Evolutionary conservation across 2,888 invertebrate genomes (phyloP), one percentile per base, ranked within the genome.

Genomic region (Thecocarcelia acutangulata): DNA sequence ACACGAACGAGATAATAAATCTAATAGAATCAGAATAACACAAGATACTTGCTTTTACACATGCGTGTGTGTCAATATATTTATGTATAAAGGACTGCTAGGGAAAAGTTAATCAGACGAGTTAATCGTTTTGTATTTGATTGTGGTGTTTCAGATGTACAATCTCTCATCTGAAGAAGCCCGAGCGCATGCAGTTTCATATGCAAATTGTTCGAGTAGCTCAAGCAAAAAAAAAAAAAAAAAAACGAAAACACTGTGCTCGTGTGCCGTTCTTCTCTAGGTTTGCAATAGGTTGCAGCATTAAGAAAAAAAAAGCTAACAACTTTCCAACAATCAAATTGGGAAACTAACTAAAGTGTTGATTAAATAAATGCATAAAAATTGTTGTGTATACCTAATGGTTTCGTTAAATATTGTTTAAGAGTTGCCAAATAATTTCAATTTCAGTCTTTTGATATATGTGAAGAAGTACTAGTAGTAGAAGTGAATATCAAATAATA

Each of bases 371-470:
- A 44, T 19, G 17, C 21, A 44, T 52, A 33, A 59, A 61, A 63
- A 68, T 54, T 64, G 6, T 69, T 11, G 12, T 72, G 12, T 68
- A 69, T 80, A 80, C 80, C 69, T 80, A 80, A 75, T 37, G 44
- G 8, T 50, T 44, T 50, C 61, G 75, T 44, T 69, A 17, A 46
- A 46, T 52, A 46, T 70, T 13, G 50, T 79, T 24, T 11, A 24
- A 52, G 50, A 37, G 28, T 28, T 46, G 56, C 75, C 75, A 63
- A 56, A 58, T 44, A 69, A 64, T 58, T 28, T 64, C 42, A 68
- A 21, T 73, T 69, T 75, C 63, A 75, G 75, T 70, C 64, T 70
- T 66, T 58, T 46, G 33, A n/a, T 56, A 46, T 54, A 28, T 28
- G 1, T 70, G 15, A 50, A 73, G 42, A 70, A 69, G 58, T 40